A percentile compares a stretch with the other conserved stretches of the same genome.
These are phyloP conservation scores for Latrodectus hesperus DNA, from an alignment of 2,888 invertebrate species.

Conservation along the genomic window DNA sequence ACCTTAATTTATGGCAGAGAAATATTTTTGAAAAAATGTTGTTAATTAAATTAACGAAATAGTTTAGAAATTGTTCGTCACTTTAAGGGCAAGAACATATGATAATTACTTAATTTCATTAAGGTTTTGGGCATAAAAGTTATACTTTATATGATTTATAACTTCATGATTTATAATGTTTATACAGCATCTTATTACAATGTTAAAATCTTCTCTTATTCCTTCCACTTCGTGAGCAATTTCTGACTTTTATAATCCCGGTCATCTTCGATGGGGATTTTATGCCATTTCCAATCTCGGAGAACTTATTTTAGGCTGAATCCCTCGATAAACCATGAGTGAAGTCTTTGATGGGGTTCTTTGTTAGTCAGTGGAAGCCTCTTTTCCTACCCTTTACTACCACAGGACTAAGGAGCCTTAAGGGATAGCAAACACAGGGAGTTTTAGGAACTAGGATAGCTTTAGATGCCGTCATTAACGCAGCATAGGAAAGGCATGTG, in stretches of 20 bases:
- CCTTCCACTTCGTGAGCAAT: constrained; percentile 3
- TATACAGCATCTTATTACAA: neutral
- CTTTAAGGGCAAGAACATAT: too few relatives aligned
- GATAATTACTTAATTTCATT: too few relatives aligned
- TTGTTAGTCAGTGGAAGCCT: constrained; percentile 45
- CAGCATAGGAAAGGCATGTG: constrained; percentile 55
- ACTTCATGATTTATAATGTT: neutral
- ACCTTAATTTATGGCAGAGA: too few relatives aligned
- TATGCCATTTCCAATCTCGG: constrained; percentile 63
- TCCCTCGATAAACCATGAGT: constrained; percentile 36
- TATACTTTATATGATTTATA: too few relatives aligned
- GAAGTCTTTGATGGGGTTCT: constrained; percentile 54
- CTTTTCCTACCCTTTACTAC: constrained; percentile 36
- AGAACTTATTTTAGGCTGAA: constrained; percentile 35
- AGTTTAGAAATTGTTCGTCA: too few relatives aligned
- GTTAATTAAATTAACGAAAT: too few relatives aligned
- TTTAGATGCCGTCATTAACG: constrained; percentile 61
- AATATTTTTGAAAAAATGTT: too few relatives aligned
- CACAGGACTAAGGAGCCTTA: constrained; percentile 35
- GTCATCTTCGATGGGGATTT: constrained; percentile 53
- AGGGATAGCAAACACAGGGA: constrained; percentile 29
- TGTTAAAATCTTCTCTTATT: neutral
- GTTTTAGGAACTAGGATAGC: constrained; percentile 47
- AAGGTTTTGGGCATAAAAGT: too few relatives aligned
- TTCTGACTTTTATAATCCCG: constrained; percentile 46